Conservation (phyloP, 2,797 vertebrate species). For the Heteromormyrus szaboi region DNA sequence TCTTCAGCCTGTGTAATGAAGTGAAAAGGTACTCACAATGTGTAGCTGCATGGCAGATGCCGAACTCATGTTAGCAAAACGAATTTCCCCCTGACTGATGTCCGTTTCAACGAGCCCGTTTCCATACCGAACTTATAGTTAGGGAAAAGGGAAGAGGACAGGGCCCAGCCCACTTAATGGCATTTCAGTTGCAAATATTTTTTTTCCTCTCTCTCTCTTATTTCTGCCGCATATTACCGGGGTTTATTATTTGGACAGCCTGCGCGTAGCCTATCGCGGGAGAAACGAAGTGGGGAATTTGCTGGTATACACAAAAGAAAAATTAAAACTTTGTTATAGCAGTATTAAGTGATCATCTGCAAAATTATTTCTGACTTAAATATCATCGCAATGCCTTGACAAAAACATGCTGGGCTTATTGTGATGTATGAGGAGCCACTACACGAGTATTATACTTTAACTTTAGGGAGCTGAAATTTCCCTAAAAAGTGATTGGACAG, state of each 20-base stretch:
- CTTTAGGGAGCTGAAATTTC: not conserved
- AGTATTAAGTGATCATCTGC: not conserved
- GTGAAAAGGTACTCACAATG: conserved; percentile 59
- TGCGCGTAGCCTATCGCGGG: not conserved
- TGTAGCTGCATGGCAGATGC: conserved; percentile 63
- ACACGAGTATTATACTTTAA: not conserved
- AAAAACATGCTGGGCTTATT: not conserved
- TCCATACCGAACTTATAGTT: conserved; percentile 61
- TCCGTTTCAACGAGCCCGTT: conserved; percentile 47
- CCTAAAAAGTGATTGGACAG: not conserved
- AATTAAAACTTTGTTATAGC: not conserved
- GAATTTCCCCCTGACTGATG: conserved; percentile 44
- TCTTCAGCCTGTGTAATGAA: not conserved
- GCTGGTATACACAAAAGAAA: not conserved
- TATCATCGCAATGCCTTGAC: not conserved
- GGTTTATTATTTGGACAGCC: not conserved
- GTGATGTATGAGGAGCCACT: not conserved
- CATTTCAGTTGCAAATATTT: conserved; percentile 17
- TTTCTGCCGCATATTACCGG: conserved; percentile 1
- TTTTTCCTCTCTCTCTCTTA: not conserved
- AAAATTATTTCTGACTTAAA: not conserved
- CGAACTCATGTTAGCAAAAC: conserved; percentile 44
- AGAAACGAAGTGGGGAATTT: not conserved
- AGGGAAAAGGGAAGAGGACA: conserved; percentile 26
- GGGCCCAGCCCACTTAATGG: conserved; percentile 28